Conservation (phyloP, 2,888 invertebrate species). For the Xylophagus ater region DNA sequence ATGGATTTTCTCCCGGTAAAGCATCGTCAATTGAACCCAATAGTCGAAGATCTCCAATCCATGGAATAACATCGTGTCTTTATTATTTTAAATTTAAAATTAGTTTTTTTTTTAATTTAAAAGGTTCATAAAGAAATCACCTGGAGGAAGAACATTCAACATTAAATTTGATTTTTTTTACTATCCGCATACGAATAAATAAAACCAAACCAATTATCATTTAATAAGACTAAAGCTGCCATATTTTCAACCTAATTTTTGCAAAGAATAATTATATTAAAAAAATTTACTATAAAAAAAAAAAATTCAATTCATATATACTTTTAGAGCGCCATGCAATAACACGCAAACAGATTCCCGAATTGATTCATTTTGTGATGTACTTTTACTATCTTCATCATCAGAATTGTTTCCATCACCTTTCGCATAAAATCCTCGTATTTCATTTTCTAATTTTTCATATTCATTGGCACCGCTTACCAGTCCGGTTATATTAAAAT, state of each 20-base stretch:
- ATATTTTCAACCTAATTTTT: constrained; percentile 76
- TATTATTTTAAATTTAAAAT: constrained; percentile 19
- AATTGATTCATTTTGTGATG: constrained; percentile 20
- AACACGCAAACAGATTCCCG: constrained; percentile 85
- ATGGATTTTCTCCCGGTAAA: constrained; percentile 38
- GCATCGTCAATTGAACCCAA: constrained; percentile 51
- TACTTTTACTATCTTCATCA: constrained; percentile 19
- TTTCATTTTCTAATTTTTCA: constrained; percentile 36
- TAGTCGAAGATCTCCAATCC: constrained; percentile 75
- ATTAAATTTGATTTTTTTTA: constrained; percentile 84
- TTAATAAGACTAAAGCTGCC: constrained; percentile 76
- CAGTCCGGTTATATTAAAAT: background rate
- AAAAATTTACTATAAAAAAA: background rate
- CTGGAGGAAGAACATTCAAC: constrained; percentile 75
- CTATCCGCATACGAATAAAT: constrained; percentile 88
- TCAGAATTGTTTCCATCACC: constrained; percentile 30
- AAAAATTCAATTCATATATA: too few species aligned
- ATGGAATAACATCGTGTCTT: constrained; percentile 64
- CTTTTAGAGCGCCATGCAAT: constrained; percentile 84
- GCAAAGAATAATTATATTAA: constrained; percentile 3
- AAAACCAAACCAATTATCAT: constrained; percentile 88
- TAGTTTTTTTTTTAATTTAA: background rate
- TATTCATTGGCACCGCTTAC: constrained; percentile 22
- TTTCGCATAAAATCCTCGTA: constrained; percentile 34
- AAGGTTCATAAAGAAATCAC: constrained; percentile 31